Evolutionary conservation across 2,888 invertebrate genomes (phyloP).

Genomic region (Andrena haemorrhoa): DNA sequence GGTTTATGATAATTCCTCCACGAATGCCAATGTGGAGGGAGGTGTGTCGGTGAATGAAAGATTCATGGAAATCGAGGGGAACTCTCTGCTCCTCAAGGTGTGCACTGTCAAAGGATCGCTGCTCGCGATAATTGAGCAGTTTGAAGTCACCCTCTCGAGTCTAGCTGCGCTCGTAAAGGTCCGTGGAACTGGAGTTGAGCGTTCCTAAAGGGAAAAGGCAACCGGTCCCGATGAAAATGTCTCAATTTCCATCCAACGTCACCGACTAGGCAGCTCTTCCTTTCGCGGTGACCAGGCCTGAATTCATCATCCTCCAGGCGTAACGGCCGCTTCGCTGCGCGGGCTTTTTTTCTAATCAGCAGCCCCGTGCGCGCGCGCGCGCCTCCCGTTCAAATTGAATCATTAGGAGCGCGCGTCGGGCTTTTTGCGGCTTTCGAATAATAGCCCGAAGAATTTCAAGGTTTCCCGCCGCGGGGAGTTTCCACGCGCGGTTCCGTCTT

Average conservation of each 20-base stretch:
- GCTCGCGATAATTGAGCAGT: too few species aligned
- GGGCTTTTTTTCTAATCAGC: slow-evolving; percentile 26
- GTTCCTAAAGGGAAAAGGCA: neutral
- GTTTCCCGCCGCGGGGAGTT: slow-evolving; percentile 43
- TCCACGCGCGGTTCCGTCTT: slow-evolving; percentile 31
- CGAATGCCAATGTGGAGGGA: neutral
- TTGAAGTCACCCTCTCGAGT: neutral
- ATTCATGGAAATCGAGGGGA: neutral
- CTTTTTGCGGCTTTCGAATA: slow-evolving; percentile 41
- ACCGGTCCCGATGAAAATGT: slow-evolving; percentile 38
- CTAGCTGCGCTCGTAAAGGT: neutral
- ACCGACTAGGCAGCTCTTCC: slow-evolving; percentile 25
- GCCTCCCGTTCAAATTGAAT: slow-evolving; percentile 36
- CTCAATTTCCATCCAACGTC: slow-evolving; percentile 42
- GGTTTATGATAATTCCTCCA: neutral
- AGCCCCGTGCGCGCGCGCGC: neutral
- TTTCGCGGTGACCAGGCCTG: slow-evolving; percentile 42
- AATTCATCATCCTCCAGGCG: slow-evolving; percentile 57
- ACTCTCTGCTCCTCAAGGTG: too few species aligned
- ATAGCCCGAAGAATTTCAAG: slow-evolving; percentile 46
- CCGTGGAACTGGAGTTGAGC: neutral
- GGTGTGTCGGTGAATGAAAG: neutral
- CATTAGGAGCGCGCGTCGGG: slow-evolving; percentile 21
- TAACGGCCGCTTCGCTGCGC: slow-evolving; percentile 12
- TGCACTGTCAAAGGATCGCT: too few species aligned